A percentile compares a stretch with the other conserved stretches of the same genome.
Conservation (phyloP, 2,888 invertebrate genomes). For the Caprella mutica region DNA sequence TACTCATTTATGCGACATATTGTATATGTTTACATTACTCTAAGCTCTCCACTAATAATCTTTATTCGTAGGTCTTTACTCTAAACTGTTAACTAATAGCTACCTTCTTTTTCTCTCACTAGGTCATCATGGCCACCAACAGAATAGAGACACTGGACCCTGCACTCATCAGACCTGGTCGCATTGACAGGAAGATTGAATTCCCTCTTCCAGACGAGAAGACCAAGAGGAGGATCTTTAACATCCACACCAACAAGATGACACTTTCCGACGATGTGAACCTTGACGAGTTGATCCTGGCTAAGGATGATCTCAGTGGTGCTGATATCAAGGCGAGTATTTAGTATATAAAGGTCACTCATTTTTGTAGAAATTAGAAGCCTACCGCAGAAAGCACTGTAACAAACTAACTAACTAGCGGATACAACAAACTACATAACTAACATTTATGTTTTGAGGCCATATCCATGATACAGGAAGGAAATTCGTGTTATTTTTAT, state of each 20-base stretch:
- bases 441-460: not conserved
- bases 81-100: too few species aligned
- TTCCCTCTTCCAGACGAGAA: slow-evolving; percentile 99
- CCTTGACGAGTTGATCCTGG: slow-evolving; percentile 93
- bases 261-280: slow-evolving; percentile 94
- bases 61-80: too few species aligned
- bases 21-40: too few species aligned
- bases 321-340: slow-evolving; percentile 74
- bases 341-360: not conserved
- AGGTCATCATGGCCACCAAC: slow-evolving; percentile 95
- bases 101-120: too few species aligned
- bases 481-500: too few species aligned
- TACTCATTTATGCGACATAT: too few species aligned
- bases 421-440: too few species aligned
- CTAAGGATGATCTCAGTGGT: slow-evolving; percentile 97
- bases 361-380: not conserved
- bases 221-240: slow-evolving; percentile 90
- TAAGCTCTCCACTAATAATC: too few species aligned
- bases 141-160: slow-evolving; percentile 98
- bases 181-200: slow-evolving; percentile 98
- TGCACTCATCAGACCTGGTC: slow-evolving; percentile 92
- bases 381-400: not conserved
- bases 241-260: slow-evolving; percentile 98
- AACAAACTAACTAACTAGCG: too few species aligned
- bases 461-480: too few species aligned